Evolutionary conservation across 2,888 invertebrate species (phyloP).

Genomic region (Platycnemis pennipes): DNA sequence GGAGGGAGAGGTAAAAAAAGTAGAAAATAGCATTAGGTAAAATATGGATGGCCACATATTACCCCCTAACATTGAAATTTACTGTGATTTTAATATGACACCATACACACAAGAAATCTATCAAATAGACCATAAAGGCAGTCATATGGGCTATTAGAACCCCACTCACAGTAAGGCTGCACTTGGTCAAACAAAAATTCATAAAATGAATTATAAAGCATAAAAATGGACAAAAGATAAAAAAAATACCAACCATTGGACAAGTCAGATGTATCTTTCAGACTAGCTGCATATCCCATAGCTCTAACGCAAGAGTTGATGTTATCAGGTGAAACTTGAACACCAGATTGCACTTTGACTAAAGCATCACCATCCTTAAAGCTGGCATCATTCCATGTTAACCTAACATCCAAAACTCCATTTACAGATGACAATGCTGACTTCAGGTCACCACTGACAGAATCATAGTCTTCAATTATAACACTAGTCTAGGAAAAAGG

Average conservation of each 20-base stretch:
- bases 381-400: slow-evolving; percentile 41
- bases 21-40: too few relatives aligned
- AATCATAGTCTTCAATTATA: slow-evolving; percentile 48
- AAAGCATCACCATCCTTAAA: slow-evolving; percentile 49
- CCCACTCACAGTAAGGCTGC: too few relatives aligned
- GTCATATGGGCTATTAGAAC: too few relatives aligned
- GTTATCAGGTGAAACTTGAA: background rate
- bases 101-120: too few relatives aligned
- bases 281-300: slow-evolving; percentile 57
- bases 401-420: slow-evolving; percentile 27
- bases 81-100: too few relatives aligned
- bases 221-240: background rate
- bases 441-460: slow-evolving; percentile 33
- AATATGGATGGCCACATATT: too few relatives aligned
- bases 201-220: too few relatives aligned
- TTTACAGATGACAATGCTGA: slow-evolving; percentile 44
- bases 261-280: background rate
- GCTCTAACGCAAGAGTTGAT: background rate
- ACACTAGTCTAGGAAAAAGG: background rate
- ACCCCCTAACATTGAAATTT: too few relatives aligned
- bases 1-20: too few relatives aligned
- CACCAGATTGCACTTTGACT: slow-evolving; percentile 1
- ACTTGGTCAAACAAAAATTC: too few relatives aligned
- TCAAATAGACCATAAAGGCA: too few relatives aligned
- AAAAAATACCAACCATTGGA: slow-evolving; percentile 20